Base-by-base conservation (phyloP, 2,797 vertebrate genomes). In the Taenioides sp. region DNA sequence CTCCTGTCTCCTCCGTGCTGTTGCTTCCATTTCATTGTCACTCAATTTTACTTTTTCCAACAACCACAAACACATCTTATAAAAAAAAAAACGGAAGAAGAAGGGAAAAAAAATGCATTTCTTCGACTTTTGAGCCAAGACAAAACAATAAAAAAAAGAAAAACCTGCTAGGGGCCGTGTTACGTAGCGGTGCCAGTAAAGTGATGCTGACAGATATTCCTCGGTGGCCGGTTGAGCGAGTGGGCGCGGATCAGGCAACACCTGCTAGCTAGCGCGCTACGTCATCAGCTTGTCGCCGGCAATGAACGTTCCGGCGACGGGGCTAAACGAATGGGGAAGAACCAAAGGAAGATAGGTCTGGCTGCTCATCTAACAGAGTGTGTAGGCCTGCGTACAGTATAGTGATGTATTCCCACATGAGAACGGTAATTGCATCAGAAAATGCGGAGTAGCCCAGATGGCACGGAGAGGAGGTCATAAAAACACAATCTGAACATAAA, bases 131-230 rank as follows among this genome's bases (percentile, higher is more conserved):
- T 66, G 74, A 79, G 72, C 76, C 83, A 80, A 69, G 34, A 80
- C 16, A 59, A 55, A 82, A 86, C 69, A 23, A 28, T 17, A 7
- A 28, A 28, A 28, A 28, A 59, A 18, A 2, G 7, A 59, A 28
- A 57, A 74, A 75, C 81, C 55, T 34, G 43, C 61, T 58, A 73
- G 83, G 76, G 83, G 55, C 58, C 28, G 63, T 40, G 67, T 80
- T 87, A 79, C 80, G 88, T 83, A 86, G 82, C 82, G 71, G 62
- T 18, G 66, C 67, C 82, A 77, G 80, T 88, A 92, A 63, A 90
- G 74, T 77, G 69, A 80, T 77, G 78, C 81, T 91, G 91, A 91
- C 89, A 91, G 88, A 84, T 88, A 91, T 88, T 90, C 89, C 91
- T 90, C 75, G 82, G 89, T 86, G 88, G 82, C 82, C 80, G 50